Evolutionary conservation across 2,113 vertebrate species (phyloP).

Genomic region (Artemisiospiza belli): DNA sequence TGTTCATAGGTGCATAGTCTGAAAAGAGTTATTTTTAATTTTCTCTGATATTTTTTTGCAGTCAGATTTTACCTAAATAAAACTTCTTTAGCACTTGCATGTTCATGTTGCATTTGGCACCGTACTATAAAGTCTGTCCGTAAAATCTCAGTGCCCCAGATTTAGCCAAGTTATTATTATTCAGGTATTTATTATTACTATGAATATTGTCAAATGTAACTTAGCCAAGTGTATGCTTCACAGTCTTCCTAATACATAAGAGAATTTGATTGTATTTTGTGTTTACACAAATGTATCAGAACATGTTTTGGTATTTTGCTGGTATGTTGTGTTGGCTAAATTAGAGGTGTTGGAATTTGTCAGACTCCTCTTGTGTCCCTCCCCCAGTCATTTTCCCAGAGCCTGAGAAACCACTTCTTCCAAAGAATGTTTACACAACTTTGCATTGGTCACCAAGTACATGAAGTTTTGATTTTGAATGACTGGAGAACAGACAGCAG

Average conservation of each 20-base stretch:
- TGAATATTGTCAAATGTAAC: conserved; percentile 20
- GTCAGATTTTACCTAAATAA: conserved; percentile 24
- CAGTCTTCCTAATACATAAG: neutral
- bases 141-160: conserved; percentile 15
- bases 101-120: conserved; percentile 49
- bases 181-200: conserved; percentile 57
- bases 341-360: conserved; percentile 51
- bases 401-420: conserved; percentile 25
- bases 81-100: conserved; percentile 16
- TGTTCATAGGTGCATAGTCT: neutral
- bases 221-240: neutral
- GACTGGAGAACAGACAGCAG: neutral
- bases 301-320: neutral
- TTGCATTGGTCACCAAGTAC: neutral
- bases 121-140: neutral
- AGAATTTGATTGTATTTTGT: neutral
- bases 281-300: neutral
- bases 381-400: conserved; percentile 14
- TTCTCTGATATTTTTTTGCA: neutral
- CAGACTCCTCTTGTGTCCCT: neutral
- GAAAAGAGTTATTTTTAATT: neutral
- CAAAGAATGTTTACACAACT: conserved; percentile 41
- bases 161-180: conserved; percentile 47
- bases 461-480: neutral
- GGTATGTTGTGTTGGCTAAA: neutral